Evolutionary conservation across 2,113 vertebrate species (phyloP), one percentile per base, ranked within the genome.

Genomic region (Larimichthys polyactis): DNA sequence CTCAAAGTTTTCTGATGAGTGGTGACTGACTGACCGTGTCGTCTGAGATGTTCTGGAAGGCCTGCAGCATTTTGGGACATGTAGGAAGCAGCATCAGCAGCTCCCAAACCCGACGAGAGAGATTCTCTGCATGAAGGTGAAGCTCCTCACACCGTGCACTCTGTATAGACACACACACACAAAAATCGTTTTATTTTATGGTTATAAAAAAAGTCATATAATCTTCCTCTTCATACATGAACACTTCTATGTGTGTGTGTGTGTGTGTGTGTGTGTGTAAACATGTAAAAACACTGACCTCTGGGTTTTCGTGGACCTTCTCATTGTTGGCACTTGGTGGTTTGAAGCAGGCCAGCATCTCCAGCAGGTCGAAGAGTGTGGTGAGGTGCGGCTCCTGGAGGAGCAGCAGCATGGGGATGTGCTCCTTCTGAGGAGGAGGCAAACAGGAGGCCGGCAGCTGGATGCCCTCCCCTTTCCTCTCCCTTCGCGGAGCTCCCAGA

Each of bases 281-380:
- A 40, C 36, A 40, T 40, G 36, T 40, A 40, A 40, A 36, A 4
- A 11, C 32, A 46, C 86, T 5, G 85, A 99, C 98, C 97, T 99
- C 97, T 20, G 95, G 94, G 64, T 96, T 96, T 74, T 98, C 96
- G 62, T 96, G 96, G 63, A 92, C 84, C 76, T 96, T 85, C 44
- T 92, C 91, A 0, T 88, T 90, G 89, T 95, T 95, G 66, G 96
- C 96, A 80, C 96, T 95, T 58, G 98, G 98, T 4, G 98, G 97
- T 78, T 99, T 99, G 91, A 99, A 99, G 90, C 97, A 99, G 60
- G 98, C 98, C 78, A 99, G 95, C 98, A 98, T 99, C 93, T 99
- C 98, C 80, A 99, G 91, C 87, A 99, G 93, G 91, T 99, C 98
- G 80, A 99, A 99, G 14, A 99, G 97, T 1, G 98, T 97, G 85